phyloP scores from a whole-genome alignment of 2,888 invertebrate species.

The Aleiodes alternator region DNA sequence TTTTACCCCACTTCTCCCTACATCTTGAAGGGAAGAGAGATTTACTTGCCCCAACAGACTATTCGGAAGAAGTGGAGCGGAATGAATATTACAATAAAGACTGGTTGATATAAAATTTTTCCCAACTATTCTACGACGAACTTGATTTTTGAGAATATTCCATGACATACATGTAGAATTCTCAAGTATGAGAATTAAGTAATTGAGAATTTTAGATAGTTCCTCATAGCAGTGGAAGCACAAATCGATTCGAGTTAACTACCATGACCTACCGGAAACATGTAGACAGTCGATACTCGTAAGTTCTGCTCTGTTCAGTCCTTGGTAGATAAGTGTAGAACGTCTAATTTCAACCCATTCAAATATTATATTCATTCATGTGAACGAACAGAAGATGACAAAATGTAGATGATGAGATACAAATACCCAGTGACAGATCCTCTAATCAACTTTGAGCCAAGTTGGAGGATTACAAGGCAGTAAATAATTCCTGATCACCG shows the following conservation, averaged over 20 bases:
- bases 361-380: not conserved
- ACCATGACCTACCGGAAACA: constrained; percentile 41
- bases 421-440: too few species aligned
- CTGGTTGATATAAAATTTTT: too few species aligned
- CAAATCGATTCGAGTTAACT: constrained; percentile 35
- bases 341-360: not conserved
- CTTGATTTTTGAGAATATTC: too few species aligned
- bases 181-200: too few species aligned
- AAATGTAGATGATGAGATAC: too few species aligned
- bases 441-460: not conserved
- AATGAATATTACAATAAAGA: not conserved
- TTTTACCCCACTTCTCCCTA: too few species aligned
- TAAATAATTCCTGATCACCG: not conserved
- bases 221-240: too few species aligned
- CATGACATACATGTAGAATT: too few species aligned
- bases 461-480: not conserved
- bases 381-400: not conserved
- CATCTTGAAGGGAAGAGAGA: not conserved
- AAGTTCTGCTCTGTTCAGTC: constrained; percentile 9
- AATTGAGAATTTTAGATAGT: too few species aligned
- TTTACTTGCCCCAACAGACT: not conserved
- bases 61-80: not conserved
- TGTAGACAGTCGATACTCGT: constrained; percentile 33
- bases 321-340: not conserved
- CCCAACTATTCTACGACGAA: too few species aligned